A percentile compares a stretch with the other conserved stretches of the same genome.
Conservation (phyloP, 2,888 invertebrate genomes). For the Dryomyza anilis region DNA sequence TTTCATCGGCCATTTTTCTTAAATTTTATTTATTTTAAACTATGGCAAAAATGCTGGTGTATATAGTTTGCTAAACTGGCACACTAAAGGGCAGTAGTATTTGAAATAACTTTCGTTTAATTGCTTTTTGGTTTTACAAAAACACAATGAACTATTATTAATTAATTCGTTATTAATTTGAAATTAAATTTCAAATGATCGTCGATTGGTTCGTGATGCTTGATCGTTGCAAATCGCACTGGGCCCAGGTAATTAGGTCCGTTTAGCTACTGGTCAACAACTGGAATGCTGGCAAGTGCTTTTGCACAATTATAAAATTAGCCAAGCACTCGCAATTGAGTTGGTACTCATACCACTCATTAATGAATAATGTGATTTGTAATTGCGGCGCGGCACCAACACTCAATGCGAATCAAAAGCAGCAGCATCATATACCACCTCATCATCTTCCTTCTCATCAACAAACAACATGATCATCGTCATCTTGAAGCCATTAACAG, state of each 20-base stretch:
- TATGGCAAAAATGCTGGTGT: too few relatives aligned
- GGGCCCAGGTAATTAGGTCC: slow-evolving; percentile 43
- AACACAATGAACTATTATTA: neutral
- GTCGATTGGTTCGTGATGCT: neutral
- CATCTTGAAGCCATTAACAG: too few relatives aligned
- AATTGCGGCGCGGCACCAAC: slow-evolving; percentile 27
- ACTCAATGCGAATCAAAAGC: neutral
- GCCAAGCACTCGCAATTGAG: slow-evolving; percentile 41
- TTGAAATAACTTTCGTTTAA: slow-evolving; percentile 4
- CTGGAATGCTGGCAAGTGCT: slow-evolving; percentile 56
- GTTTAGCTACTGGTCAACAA: slow-evolving; percentile 58
- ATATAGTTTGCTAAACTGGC: too few relatives aligned
- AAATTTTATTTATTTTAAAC: too few relatives aligned
- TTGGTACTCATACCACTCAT: neutral
- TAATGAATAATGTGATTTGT: slow-evolving; percentile 3
- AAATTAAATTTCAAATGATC: neutral
- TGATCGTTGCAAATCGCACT: neutral
- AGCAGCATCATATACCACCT: neutral
- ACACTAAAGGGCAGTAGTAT: too few relatives aligned
- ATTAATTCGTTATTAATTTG: neutral
- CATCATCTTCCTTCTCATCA: neutral
- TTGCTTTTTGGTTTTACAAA: neutral
- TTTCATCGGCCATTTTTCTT: slow-evolving; percentile 53
- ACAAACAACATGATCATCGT: too few relatives aligned
- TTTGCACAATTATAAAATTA: slow-evolving; percentile 44